Evolutionary conservation across 2,113 vertebrate genomes (phyloP), one percentile per base, ranked within the genome.

Genomic region (Zeus faber): DNA sequence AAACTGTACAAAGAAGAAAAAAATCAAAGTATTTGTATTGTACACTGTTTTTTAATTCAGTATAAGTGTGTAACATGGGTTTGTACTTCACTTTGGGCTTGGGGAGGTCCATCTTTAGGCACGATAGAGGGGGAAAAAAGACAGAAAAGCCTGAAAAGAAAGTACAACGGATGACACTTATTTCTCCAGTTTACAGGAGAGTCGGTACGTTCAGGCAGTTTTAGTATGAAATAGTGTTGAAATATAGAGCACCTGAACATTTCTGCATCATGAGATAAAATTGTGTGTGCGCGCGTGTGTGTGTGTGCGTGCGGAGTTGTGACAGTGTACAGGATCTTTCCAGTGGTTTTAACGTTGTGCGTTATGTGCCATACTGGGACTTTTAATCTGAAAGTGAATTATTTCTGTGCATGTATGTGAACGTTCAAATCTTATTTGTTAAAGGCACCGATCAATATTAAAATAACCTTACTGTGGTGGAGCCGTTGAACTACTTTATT

Each of bases 11-110:
- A 26, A 39, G 25, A 49, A 68, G 40, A 35, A 24, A 74, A 68
- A 60, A n/a, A n/a, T n/a, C 44, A 70, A 76, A 58, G 65, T 7
- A 52, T 83, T 86, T 84, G 86, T 84, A 77, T 50, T 76, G 54
- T 74, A 55, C 63, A 75, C 54, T 69, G 49, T 41, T 59, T 18
- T 44, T 55, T n/a, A n/a, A n/a, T n/a, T 61, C 54, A 74, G 62
- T 53, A 60, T 63, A 70, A 84, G 72, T 79, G 56, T 77, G 45
- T 33, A 10, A 13, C 31, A 33, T 2, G 9, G 31, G 3, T 10
- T 8, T 33, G 9, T 10, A 13, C 31, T 13, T 13, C 31, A 33
- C 5, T 8, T 33, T 11, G 33, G n/a, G 13, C 33, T 37, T 37
- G 33, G 13, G 33, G n/a, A 37, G 13, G 33, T 37, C 13, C n/a